phyloP scores from a whole-genome alignment of 2,888 invertebrate genomes.

The Chymomyza procnemis region DNA sequence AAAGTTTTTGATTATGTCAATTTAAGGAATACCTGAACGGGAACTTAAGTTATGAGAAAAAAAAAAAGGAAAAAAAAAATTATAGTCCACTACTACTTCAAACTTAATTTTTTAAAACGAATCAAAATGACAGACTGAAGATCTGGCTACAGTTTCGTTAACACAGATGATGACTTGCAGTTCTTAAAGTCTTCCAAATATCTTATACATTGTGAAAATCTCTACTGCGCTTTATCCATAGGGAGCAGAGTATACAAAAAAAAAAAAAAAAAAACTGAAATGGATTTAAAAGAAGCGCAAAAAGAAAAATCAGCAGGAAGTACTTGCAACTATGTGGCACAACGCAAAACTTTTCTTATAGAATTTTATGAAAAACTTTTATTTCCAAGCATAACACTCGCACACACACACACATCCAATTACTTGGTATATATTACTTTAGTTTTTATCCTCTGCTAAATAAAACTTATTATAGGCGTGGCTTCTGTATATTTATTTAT shows the following conservation, averaged over 20 bases:
- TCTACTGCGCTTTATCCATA: no score
- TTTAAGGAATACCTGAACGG: no score
- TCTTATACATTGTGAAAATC: no score
- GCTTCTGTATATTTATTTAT: conserved; percentile 57
- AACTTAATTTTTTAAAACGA: no score
- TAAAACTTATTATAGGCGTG: conserved; percentile 29
- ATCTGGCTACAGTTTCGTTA: no score
- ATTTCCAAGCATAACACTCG: conserved; percentile 61
- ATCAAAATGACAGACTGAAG: no score
- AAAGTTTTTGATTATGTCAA: no score
- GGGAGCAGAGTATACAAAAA: neutral
- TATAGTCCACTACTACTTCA: no score
- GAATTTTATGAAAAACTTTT: conserved; percentile 70
- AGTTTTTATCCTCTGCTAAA: conserved; percentile 49
- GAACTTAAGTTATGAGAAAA: no score
- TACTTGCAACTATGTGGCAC: conserved; percentile 67
- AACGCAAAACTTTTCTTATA: conserved; percentile 71
- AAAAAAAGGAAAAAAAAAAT: no score
- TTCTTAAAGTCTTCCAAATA: no score
- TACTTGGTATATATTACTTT: conserved; percentile 35
- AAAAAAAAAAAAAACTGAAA: neutral
- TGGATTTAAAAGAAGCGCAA: conserved; percentile 26
- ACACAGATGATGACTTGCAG: no score
- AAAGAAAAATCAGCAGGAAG: conserved; percentile 62
- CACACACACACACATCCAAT: conserved; percentile 8